Evolutionary conservation across 2,797 vertebrate genomes (phyloP), one percentile per base, ranked within the genome.

Genomic region (Philypnodon macrostomus): DNA sequence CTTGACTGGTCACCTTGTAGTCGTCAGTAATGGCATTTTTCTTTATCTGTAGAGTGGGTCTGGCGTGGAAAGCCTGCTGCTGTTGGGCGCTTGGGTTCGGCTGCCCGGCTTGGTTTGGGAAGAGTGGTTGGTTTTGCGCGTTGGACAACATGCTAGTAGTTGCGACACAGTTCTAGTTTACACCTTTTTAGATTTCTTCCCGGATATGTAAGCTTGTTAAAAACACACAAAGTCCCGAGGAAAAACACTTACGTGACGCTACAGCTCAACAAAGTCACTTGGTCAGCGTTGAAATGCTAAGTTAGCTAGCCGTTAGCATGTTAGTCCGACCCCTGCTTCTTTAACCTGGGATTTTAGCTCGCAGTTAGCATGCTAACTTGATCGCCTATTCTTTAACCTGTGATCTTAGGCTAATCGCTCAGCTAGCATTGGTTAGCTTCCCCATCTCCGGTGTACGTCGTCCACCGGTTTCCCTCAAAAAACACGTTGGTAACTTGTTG

Each of bases 1-100:
- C 95, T 84, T 95, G 94, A 68, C 81, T 93, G 70, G 95, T 98
- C 73, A 98, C 93, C 90, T 93, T 95, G 90, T 98, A 98, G 49
- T 98, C 94, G 61, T 97, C 95, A n/a, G 93, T 95, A 67, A 98
- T 96, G 75, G 94, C 93, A 69, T 91, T 94, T 72, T 93, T 97
- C 88, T 92, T 95, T 53, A 95, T 94, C 77, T 90, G 93, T 50
- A 94, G 86, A 52, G 67, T 62, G 40, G 90, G 84, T 85, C 90
- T 94, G 49, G 79, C 79, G 44, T 91, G 80, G 71, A 92, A 90
- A 70, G 89, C 85, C 2, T 82, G 79, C 39, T 41, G 39, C 9
- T 41, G 39, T 4, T 23, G 21, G 11, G 70, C 82, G 3, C 27
- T 38, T 14, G 77, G 59, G 70, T 85, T 84, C 47, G 81, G 80